phyloP scores from a whole-genome alignment of 2,797 vertebrate species.

The Sebastes umbrosus region DNA sequence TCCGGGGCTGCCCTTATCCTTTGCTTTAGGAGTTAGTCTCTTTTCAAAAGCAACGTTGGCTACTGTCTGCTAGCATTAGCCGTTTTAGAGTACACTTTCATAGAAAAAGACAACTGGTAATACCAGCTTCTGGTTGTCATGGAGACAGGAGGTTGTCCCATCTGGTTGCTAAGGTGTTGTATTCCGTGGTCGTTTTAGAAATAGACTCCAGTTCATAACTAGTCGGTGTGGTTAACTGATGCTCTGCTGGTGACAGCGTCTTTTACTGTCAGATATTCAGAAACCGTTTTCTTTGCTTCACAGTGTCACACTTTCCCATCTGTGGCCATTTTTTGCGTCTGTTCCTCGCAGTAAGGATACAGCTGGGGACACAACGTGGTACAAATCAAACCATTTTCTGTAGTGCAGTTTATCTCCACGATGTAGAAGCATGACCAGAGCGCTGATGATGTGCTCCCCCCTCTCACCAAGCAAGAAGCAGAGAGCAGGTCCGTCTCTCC shows the following conservation, averaged over 20 bases:
- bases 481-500: slow-evolving; percentile 16
- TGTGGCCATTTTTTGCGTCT: slow-evolving; percentile 1
- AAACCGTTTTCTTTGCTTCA: slow-evolving; percentile 47
- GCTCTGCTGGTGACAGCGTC: slow-evolving; percentile 52
- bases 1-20: slow-evolving; percentile 56
- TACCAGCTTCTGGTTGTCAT: slow-evolving; percentile 36
- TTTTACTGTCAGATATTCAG: slow-evolving; percentile 35
- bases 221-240: slow-evolving; percentile 19
- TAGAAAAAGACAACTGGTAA: slow-evolving; percentile 47
- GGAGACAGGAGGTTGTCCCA: slow-evolving; percentile 37
- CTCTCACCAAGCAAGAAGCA: slow-evolving; percentile 24
- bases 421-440: slow-evolving; percentile 29
- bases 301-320: slow-evolving; percentile 44
- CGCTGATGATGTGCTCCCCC: slow-evolving; percentile 30
- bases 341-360: not conserved
- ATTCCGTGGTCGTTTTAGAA: slow-evolving; percentile 32
- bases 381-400: slow-evolving; percentile 27
- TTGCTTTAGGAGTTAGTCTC: slow-evolving; percentile 56
- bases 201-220: slow-evolving; percentile 23
- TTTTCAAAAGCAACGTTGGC: slow-evolving; percentile 62
- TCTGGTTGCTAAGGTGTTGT: slow-evolving; percentile 20
- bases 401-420: slow-evolving; percentile 43
- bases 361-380: slow-evolving; percentile 23
- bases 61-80: slow-evolving; percentile 61
- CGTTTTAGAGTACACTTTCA: slow-evolving; percentile 36